Evolutionary conservation across 1,140 invertebrate genomes (phyloP), one percentile per base, ranked within the genome.

Genomic region (Eulimnadia texana): DNA sequence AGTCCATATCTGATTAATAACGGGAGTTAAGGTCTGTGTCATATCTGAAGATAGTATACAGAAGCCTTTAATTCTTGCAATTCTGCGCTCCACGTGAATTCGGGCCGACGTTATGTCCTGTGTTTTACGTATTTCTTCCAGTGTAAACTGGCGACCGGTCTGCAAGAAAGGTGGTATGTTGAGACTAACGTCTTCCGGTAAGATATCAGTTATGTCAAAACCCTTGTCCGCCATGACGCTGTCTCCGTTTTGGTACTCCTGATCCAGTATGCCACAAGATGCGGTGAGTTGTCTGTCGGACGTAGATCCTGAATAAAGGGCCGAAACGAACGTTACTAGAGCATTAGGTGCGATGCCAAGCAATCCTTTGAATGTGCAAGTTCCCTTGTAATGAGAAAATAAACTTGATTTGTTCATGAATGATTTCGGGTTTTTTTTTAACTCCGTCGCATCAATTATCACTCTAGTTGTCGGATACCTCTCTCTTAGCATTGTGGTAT

Each of bases 41-140:
- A 57, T 57, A 57, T 23, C 54, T n/a, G 20, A 24, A 19, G 55
- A 57, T 25, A 57, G 24, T 10, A 57, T 57, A 23, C 10, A 23
- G 55, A 28, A 57, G n/a, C 27, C 27, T 24, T 57, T 57, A 11
- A 57, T 57, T 57, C 55, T 19, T 57, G 55, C 55, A 23, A 56
- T 56, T 10, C 25, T n/a, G 1, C 55, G 20, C 29, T 57, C 55
- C 19, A 54, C 3, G 25, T 54, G 52, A 20, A 54, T 20, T 13
- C 11, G 20, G 27, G 16, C 6, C 6, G 33, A 42, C 25, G 25
- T 24, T 28, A 57, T 57, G 20, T 57, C 55, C 24, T 57, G 55
- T 24, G 55, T 57, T 25, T 29, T 29, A 1, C 11, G 55, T 57
- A 57, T 28, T 3, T 57, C 55, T 3, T 19, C 25, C 24, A 19